Evolutionary conservation across 2,888 invertebrate species (phyloP).

Genomic region (Macrosoma leucophasiata): DNA sequence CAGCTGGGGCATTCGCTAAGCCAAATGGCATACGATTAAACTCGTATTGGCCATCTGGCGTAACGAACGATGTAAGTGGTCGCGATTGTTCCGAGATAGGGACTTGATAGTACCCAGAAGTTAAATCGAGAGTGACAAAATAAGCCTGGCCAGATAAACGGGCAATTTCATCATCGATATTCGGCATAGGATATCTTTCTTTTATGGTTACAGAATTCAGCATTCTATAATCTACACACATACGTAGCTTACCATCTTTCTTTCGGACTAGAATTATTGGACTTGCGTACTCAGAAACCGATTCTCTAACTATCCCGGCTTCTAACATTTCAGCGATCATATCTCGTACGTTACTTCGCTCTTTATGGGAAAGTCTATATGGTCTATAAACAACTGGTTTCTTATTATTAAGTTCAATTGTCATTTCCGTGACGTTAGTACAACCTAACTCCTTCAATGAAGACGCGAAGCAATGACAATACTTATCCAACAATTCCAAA

Average conservation of each 20-base stretch:
- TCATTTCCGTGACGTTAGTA: constrained; percentile 16
- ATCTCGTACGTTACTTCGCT: constrained; percentile 15
- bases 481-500: too few species aligned
- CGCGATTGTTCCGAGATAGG: too few species aligned
- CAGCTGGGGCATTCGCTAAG: constrained; percentile 25
- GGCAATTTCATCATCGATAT: constrained; percentile 19
- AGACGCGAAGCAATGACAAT: constrained; percentile 18
- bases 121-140: too few species aligned
- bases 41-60: constrained; percentile 22
- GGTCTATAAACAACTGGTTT: constrained; percentile 25
- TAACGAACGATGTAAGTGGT: constrained; percentile 27
- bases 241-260: constrained; percentile 16
- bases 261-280: constrained; percentile 20
- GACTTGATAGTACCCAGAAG: too few species aligned
- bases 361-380: constrained; percentile 19
- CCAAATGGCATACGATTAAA: constrained; percentile 26
- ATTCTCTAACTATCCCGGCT: constrained; percentile 19
- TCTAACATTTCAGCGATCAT: constrained; percentile 19
- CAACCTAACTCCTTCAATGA: constrained; percentile 21
- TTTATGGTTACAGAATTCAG: constrained; percentile 19
- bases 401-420: constrained; percentile 19
- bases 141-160: too few species aligned
- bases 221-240: constrained; percentile 20
- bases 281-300: constrained; percentile 15
- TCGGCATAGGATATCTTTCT: constrained; percentile 17